Evolutionary conservation across 2,797 vertebrate species (phyloP), one percentile per base, ranked within the genome.

Genomic region (Erpetoichthys calabaricus): DNA sequence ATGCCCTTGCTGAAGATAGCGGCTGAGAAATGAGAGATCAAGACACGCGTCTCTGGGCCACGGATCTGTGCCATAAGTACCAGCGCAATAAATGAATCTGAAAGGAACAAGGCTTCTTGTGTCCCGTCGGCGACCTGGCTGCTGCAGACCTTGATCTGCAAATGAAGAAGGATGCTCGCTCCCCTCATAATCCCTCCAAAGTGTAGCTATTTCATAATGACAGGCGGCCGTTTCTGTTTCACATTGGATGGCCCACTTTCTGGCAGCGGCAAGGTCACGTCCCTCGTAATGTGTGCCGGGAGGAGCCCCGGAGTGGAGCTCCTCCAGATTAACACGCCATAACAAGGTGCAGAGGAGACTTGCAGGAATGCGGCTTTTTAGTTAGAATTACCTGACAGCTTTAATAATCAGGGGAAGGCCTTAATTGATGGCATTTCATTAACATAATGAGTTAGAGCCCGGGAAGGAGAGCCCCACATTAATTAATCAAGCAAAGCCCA

Each of bases 341-440:
- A 69, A 72, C 77, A 75, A 68, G 45, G 69, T 68, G 50, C 61
- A 65, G 70, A 72, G 66, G 67, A 64, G 76, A 68, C 51, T 71
- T 73, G 65, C 56, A 71, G 53, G 69, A 79, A 82, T 72, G 69
- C 65, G 76, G 64, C 71, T 70, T 80, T 79, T 78, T 76, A 73
- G 72, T 68, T 70, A 76, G 51, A 62, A 47, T 60, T 84, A 80
- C 76, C 79, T 84, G 79, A 82, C 79, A 84, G 70, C 74, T 75
- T 82, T 82, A 82, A 83, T 83, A 86, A 85, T 85, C 81, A 80
- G 72, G 79, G 82, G 81, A 80, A 80, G 77, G 70, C 73, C 76
- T 83, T 83, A 85, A 86, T 77, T 84, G 82, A 86, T 86, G 84
- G 82, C 75, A 85, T 79, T 83, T 84, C 79, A 83, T 87, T 86